These are phyloP conservation scores for Chiloscyllium punctatum DNA, from an alignment of 2,797 vertebrate species.

Conservation along the genomic window DNA sequence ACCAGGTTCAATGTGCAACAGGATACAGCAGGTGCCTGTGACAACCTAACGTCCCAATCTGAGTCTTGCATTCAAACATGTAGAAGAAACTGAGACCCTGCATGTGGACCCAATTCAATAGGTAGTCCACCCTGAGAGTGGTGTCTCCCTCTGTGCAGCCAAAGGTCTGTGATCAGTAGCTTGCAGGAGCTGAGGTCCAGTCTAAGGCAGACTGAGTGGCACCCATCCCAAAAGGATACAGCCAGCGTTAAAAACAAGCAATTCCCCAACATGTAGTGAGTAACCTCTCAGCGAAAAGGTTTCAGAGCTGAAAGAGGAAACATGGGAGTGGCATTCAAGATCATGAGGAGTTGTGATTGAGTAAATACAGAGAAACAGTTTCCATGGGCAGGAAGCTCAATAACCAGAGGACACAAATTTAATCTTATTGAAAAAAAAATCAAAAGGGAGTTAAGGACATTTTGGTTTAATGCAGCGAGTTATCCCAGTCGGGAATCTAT, in stretches of 20 bases:
- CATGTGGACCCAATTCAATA: background rate
- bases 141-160: background rate
- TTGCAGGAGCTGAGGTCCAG: background rate
- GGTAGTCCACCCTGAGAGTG: background rate
- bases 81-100: too few relatives aligned
- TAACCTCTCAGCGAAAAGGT: background rate
- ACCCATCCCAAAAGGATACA: background rate
- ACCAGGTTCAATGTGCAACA: too few relatives aligned
- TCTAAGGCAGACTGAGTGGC: background rate
- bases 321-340: too few relatives aligned
- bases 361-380: background rate
- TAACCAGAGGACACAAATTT: background rate
- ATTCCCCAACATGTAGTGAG: background rate
- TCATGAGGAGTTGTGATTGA: background rate
- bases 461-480: background rate
- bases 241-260: background rate
- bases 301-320: background rate
- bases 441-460: background rate
- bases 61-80: too few relatives aligned
- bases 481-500: background rate
- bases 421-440: background rate
- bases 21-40: too few relatives aligned
- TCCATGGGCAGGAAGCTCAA: background rate
- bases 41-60: too few relatives aligned
- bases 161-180: too few relatives aligned